These are phyloP conservation scores for Festucalex cinctus DNA, from an alignment of 2,113 vertebrate species.

Conservation along the genomic window DNA sequence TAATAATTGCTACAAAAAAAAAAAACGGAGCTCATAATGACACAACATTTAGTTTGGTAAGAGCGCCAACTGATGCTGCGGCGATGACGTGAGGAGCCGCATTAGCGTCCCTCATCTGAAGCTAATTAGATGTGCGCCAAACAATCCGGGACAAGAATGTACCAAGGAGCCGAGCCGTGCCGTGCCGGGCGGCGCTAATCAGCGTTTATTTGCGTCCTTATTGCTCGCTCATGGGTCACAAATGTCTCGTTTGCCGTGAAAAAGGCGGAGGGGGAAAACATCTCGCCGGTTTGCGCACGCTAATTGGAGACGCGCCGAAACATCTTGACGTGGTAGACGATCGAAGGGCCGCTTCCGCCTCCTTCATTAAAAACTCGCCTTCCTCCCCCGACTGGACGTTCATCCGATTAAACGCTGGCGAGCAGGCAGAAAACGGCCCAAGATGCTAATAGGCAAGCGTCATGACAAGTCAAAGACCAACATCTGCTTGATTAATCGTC, in stretches of 20 bases:
- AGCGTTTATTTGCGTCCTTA: slow-evolving; percentile 49
- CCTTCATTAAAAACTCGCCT: slow-evolving; percentile 65
- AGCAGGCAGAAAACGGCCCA: slow-evolving; percentile 43
- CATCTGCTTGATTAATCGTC: slow-evolving; percentile 44
- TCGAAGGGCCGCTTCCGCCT: slow-evolving; percentile 31
- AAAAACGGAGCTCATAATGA: not conserved
- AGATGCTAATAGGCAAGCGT: slow-evolving; percentile 49
- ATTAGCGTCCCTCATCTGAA: slow-evolving; percentile 18
- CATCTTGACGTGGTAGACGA: slow-evolving; percentile 53
- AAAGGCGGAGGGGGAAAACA: not conserved
- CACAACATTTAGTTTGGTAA: slow-evolving; percentile 16
- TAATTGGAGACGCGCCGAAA: slow-evolving; percentile 63
- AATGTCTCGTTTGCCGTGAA: slow-evolving; percentile 14
- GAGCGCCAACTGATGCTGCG: slow-evolving; percentile 4
- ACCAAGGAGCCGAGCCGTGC: slow-evolving; percentile 45
- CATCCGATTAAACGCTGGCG: slow-evolving; percentile 49
- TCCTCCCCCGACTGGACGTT: slow-evolving; percentile 44
- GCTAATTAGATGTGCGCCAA: slow-evolving; percentile 50
- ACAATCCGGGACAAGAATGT: slow-evolving; percentile 51
- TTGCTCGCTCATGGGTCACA: slow-evolving; percentile 61
- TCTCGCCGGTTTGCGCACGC: slow-evolving; percentile 15
- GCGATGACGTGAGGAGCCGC: slow-evolving; percentile 30
- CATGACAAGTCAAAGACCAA: not conserved
- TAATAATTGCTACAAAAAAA: slow-evolving; percentile 8
- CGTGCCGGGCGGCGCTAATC: slow-evolving; percentile 38